A percentile compares a stretch with the other conserved stretches of the same genome.
Conservation (phyloP, 2,888 invertebrate genomes). For the Andrena bicolor region DNA sequence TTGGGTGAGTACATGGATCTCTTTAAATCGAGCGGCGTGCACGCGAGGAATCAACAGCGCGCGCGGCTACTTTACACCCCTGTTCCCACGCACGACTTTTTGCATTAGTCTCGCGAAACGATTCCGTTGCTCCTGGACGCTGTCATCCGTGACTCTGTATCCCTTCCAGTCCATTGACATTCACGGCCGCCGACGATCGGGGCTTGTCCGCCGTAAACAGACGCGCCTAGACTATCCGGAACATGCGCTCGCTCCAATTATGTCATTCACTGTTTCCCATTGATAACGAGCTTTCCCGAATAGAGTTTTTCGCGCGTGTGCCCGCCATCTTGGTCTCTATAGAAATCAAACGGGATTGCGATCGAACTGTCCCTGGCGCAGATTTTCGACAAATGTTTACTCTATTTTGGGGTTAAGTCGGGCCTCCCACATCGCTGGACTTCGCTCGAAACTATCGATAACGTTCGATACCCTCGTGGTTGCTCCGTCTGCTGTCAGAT, state of each 20-base stretch:
- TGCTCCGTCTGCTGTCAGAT: constrained; percentile 51
- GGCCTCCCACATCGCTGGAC: constrained; percentile 67
- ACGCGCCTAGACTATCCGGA: constrained; percentile 48
- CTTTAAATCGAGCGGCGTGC: constrained; percentile 32
- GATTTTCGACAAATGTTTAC: constrained; percentile 67
- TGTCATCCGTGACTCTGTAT: constrained; percentile 38
- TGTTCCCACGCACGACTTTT: constrained; percentile 61
- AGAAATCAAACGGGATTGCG: background rate
- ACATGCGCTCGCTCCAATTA: constrained; percentile 61
- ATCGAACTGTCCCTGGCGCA: background rate
- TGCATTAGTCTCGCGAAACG: constrained; percentile 34
- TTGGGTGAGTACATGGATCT: constrained; percentile 69
- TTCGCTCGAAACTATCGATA: constrained; percentile 60
- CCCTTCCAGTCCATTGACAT: background rate
- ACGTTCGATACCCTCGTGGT: constrained; percentile 48
- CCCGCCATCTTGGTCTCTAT: background rate
- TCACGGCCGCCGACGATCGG: no score
- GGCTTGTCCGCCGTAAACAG: constrained; percentile 15
- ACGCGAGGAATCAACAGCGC: constrained; percentile 12
- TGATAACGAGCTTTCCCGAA: background rate
- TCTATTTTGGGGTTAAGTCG: constrained; percentile 71
- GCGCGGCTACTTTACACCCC: constrained; percentile 55
- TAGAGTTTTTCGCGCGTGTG: background rate
- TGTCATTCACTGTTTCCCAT: constrained; percentile 45
- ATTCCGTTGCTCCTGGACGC: constrained; percentile 15